Conservation (phyloP, 1,140 invertebrate genomes). For the Caenorhabditis briggsae region DNA sequence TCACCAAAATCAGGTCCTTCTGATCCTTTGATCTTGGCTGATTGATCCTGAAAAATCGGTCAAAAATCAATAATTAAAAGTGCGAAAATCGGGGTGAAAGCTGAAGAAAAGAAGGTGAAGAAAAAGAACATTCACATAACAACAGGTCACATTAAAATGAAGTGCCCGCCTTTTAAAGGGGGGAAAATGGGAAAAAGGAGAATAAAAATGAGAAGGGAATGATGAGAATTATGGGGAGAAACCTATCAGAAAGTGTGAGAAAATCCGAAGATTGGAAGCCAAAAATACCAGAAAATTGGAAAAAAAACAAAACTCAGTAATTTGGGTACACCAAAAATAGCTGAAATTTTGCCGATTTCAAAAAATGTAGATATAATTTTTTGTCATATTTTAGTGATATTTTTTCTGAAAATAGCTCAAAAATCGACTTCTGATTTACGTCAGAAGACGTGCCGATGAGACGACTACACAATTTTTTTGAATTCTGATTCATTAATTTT, state of each 20-base stretch:
- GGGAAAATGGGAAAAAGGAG: background rate
- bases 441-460: too few species aligned
- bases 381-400: too few species aligned
- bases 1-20: background rate
- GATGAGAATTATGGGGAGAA: background rate
- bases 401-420: too few species aligned
- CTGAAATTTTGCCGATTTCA: too few species aligned
- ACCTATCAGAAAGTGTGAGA: too few species aligned
- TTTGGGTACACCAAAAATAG: too few species aligned
- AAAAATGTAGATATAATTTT: too few species aligned
- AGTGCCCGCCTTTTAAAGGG: background rate
- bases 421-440: too few species aligned
- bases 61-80: background rate
- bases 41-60: background rate
- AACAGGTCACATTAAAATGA: constrained; percentile 56
- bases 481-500: too few species aligned
- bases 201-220: background rate
- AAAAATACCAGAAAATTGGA: background rate
- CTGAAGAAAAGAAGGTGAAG: constrained; percentile 6
- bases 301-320: too few species aligned
- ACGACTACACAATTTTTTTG: too few species aligned
- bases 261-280: background rate
- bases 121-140: background rate
- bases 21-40: background rate
- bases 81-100: background rate